Evolutionary conservation across 2,888 invertebrate species (phyloP).

Genomic region (Ligdia adustata): DNA sequence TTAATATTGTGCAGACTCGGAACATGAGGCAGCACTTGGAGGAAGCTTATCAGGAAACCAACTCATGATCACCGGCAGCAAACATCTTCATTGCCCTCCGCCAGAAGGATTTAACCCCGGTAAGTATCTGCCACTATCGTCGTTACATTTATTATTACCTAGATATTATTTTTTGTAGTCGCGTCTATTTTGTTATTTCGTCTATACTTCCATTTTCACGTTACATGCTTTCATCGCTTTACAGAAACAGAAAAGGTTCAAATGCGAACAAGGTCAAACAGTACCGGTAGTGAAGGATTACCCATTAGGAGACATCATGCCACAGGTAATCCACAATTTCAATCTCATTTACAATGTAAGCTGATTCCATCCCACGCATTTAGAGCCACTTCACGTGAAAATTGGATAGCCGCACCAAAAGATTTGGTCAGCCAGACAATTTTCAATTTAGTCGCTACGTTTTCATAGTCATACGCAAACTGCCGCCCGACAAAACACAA

Average conservation of each 20-base stretch:
- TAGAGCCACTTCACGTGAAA: slow-evolving; percentile 31
- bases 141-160: slow-evolving; percentile 1
- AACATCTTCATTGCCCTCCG: slow-evolving; percentile 90
- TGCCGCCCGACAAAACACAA: slow-evolving; percentile 23
- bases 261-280: slow-evolving; percentile 82
- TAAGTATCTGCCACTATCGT: slow-evolving; percentile 44
- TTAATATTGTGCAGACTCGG: slow-evolving; percentile 74
- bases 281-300: slow-evolving; percentile 83
- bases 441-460: slow-evolving; percentile 34
- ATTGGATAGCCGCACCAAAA: slow-evolving; percentile 24
- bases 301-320: slow-evolving; percentile 84
- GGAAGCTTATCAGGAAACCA: slow-evolving; percentile 89
- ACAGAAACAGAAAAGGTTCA: slow-evolving; percentile 81
- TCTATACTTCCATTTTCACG: slow-evolving; percentile 28
- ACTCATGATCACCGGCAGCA: slow-evolving; percentile 90
- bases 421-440: slow-evolving; percentile 27
- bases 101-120: slow-evolving; percentile 85
- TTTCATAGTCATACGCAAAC: slow-evolving; percentile 43
- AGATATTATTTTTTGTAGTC: too few relatives aligned
- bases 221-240: slow-evolving; percentile 43
- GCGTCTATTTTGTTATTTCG: too few relatives aligned
- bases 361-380: slow-evolving; percentile 29
- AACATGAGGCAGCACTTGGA: slow-evolving; percentile 73
- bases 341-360: slow-evolving; percentile 15
- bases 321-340: slow-evolving; percentile 64